Evolutionary conservation across 2,888 invertebrate species (phyloP), one percentile per base, ranked within the genome.

Genomic region (Athalia cordata): DNA sequence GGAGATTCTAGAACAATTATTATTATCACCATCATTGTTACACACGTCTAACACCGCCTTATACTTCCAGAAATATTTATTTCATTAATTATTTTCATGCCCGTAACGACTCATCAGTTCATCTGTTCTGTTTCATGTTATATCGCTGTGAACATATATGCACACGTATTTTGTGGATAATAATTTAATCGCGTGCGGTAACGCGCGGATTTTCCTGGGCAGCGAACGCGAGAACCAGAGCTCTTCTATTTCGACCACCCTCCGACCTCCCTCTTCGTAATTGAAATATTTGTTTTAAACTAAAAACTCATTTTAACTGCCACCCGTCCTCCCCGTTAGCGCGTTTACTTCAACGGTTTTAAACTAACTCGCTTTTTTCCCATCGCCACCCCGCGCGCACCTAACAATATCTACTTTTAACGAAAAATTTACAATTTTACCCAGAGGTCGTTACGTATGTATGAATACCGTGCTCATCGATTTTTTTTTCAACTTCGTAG

Each of bases 211-310:
- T 29, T 29, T 29, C 29, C 29, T 29, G 29, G 29, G 29, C 29
- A 29, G 29, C 29, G 29, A 29, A 29, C 29, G 29, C 29, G 29
- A 29, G 29, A 29, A 29, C 7, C 7, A 5, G 11, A 55, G 4
- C 55, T n/a, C 7, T 0, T 55, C 5, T n/a, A 9, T 47, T n/a
- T 4, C 47, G 45, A 72, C 47, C 13, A 8, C 5, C 72, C 64
- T 43, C 0, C 8, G 7, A 50, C 4, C 47, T n/a, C 8, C 43
- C 15, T 15, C 9, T 15, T n/a, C 6, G 57, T 47, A 59, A 72
- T 72, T 47, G 47, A 57, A 72, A 72, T 57, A 59, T 72, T 72
- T 72, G 72, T 45, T 59, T 47, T 6, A 70, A 70, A 70, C 45
- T 52, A 9, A 59, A 59, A 72, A 72, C 72, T 72, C 47, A 59